These are phyloP conservation scores for Channa argus DNA, from an alignment of 2,113 vertebrate genomes.

Conservation along the genomic window DNA sequence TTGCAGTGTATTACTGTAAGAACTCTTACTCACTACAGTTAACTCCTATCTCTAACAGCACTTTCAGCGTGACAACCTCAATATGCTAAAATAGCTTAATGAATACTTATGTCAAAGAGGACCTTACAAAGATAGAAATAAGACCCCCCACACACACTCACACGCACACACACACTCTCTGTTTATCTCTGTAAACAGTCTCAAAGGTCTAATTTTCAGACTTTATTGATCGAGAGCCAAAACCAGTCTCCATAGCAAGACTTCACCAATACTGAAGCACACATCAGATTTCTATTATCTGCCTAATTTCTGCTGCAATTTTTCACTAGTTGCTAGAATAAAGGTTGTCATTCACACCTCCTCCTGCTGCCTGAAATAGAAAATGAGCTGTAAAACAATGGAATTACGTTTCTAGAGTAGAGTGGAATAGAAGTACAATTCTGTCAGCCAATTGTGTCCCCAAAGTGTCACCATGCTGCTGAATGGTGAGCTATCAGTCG, in stretches of 20 bases:
- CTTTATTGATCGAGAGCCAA: constrained; percentile 56
- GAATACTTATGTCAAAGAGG: neutral
- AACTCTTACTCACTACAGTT: neutral
- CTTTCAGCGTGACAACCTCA: neutral
- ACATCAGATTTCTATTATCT: constrained; percentile 57
- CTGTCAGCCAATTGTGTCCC: too few relatives aligned
- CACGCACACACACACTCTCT: constrained; percentile 2
- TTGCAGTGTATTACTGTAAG: neutral
- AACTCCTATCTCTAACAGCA: neutral
- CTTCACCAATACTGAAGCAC: constrained; percentile 34
- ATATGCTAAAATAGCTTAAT: too few relatives aligned
- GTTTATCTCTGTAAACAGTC: constrained; percentile 22
- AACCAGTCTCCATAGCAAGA: constrained; percentile 54
- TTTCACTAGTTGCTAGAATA: constrained; percentile 10
- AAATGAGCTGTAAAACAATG: too few relatives aligned
- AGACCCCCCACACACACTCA: neutral
- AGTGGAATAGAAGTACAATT: too few relatives aligned
- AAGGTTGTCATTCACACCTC: constrained; percentile 4
- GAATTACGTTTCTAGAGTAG: too few relatives aligned
- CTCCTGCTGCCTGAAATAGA: constrained; percentile 8
- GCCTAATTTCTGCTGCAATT: constrained; percentile 43
- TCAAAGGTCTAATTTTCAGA: constrained; percentile 53
- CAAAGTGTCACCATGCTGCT: too few relatives aligned
- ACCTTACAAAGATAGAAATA: constrained; percentile 1
- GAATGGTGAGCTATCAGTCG: too few relatives aligned